phyloP scores from a whole-genome alignment of 1,140 invertebrate genomes.

The Goniozus legneri region DNA sequence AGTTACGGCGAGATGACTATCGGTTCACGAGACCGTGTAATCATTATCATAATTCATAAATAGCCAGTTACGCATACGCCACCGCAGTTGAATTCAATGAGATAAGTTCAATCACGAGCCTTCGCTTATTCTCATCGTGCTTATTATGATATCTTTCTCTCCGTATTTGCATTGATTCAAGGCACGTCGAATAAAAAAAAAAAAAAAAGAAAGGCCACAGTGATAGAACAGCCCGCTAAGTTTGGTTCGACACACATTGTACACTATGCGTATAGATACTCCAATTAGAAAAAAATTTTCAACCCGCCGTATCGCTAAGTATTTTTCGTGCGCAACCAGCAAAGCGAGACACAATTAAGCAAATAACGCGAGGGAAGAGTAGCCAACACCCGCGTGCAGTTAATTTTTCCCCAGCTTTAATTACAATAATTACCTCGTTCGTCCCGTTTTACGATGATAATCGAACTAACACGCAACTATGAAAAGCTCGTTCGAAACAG shows the following conservation, averaged over 20 bases:
- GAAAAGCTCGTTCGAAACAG: not conserved
- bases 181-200: too few species aligned
- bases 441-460: not conserved
- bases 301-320: not conserved
- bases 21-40: not conserved
- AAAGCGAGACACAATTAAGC: not conserved
- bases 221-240: not conserved
- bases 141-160: too few species aligned
- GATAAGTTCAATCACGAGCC: too few species aligned
- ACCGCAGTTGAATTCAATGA: too few species aligned
- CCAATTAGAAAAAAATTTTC: not conserved
- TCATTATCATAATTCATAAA: too few species aligned
- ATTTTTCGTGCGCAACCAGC: not conserved
- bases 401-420: not conserved
- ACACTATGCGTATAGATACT: not conserved
- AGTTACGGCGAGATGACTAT: not conserved
- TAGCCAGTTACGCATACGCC: too few species aligned
- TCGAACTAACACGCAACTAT: not conserved
- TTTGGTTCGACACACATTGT: too few species aligned
- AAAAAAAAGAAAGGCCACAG: not conserved
- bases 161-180: too few species aligned
- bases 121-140: too few species aligned
- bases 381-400: not conserved
- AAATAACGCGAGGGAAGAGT: not conserved
- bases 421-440: not conserved